Evolutionary conservation across 2,797 vertebrate species (phyloP).

Genomic region (Spinus pinus): DNA sequence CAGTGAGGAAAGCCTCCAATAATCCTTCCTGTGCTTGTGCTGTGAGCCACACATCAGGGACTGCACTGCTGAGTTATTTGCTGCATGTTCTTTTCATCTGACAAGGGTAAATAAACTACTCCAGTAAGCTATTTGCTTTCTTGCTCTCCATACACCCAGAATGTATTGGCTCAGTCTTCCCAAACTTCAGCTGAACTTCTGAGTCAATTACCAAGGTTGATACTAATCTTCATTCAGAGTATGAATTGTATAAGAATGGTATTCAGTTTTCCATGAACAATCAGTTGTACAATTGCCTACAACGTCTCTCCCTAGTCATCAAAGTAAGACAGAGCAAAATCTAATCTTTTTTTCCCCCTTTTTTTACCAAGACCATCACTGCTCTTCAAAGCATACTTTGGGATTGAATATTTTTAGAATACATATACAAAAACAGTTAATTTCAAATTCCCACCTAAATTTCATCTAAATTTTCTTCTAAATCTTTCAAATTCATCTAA

Average conservation of each 20-base stretch:
- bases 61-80: not conserved
- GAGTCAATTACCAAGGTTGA: not conserved
- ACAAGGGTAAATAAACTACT: not conserved
- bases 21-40: not conserved
- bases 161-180: not conserved
- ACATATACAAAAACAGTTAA: not conserved
- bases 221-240: not conserved
- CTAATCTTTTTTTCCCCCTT: rapidly evolving
- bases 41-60: not conserved
- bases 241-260: not conserved
- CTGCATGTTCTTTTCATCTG: not conserved
- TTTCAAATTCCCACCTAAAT: not conserved
- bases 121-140: not conserved
- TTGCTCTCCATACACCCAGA: not conserved
- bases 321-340: not conserved
- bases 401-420: not conserved
- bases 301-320: not conserved
- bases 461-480: too few relatives aligned
- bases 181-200: not conserved
- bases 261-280: not conserved
- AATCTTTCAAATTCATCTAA: too few relatives aligned
- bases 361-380: not conserved
- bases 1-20: not conserved
- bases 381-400: not conserved
- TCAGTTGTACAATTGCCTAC: not conserved